These are phyloP conservation scores for Phoeniculus purpureus DNA, from an alignment of 2,797 vertebrate species.

Conservation along the genomic window DNA sequence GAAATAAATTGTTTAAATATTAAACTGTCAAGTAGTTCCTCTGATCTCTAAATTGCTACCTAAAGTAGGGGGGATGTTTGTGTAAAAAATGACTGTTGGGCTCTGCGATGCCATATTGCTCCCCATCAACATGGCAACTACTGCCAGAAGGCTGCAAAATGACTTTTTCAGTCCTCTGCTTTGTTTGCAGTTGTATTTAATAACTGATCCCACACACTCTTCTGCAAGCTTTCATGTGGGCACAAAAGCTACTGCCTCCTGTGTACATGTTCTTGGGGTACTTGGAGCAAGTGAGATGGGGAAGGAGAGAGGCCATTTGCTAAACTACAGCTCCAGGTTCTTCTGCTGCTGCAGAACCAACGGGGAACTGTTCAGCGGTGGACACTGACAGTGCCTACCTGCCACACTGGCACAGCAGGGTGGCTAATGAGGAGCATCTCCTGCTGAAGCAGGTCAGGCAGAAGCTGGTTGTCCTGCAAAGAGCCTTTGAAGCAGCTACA, in stretches of 20 bases:
- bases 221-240: fast-evolving
- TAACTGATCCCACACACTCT: background rate
- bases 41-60: background rate
- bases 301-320: background rate
- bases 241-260: background rate
- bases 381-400: background rate
- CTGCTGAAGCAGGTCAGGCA: fast-evolving
- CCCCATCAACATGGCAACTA: background rate
- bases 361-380: background rate
- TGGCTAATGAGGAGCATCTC: fast-evolving
- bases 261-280: background rate
- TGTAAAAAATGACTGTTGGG: background rate
- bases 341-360: background rate
- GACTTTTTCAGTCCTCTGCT: background rate
- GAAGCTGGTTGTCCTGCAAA: background rate
- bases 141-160: background rate
- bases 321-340: background rate
- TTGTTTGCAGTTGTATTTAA: background rate
- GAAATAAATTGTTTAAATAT: conserved; percentile 40
- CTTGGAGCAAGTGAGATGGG: background rate
- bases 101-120: background rate
- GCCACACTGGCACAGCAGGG: fast-evolving
- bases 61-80: background rate
- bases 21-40: conserved; percentile 24
- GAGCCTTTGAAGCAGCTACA: background rate